Evolutionary conservation across 2,113 vertebrate genomes (phyloP), one percentile per base, ranked within the genome.

Genomic region (Dasyurus viverrinus): DNA sequence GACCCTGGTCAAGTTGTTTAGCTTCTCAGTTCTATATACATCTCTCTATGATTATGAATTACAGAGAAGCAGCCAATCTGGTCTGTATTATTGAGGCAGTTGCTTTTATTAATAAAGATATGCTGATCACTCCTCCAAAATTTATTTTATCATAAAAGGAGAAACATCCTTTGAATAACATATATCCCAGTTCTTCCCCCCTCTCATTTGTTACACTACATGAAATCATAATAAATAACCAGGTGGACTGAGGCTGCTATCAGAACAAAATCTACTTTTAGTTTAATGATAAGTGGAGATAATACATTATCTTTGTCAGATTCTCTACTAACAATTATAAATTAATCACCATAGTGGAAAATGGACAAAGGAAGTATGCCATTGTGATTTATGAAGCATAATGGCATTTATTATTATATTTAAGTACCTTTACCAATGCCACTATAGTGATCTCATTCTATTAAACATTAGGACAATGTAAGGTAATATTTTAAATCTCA

Each of bases 331-430:
- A 97, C 97, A 95, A 95, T 96, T 94, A 92, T 94, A 97, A 98
- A 98, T 97, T 97, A 98, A 98, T 98, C 98, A 97, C 25, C 0
- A 24, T 68, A 60, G 93, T 92, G 97, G 55, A 93, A 96, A 96
- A 95, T 92, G 98, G 97, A 97, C 95, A 98, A 98, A 98, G 96
- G 91, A 95, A 95, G 48, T 23, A 0, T 95, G 52, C 9, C 42
- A 95, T 94, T 98, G 96, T 98, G 97, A 98, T 98, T 98, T 98
- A 98, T 98, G 93, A 97, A 98, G 96, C 97, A 93, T 95, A 97
- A 94, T 98, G 97, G 93, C 98, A 97, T 98, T 98, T 98, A 94
- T 94, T 97, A 97, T 54, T 46, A 90, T 92, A 95, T 96, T 98
- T 97, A 97, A 98, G 98, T 96, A 98, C 93, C 94, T 98, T 9